Evolutionary conservation across 2,113 vertebrate genomes (phyloP).

Genomic region (Rhinogobius similis): DNA sequence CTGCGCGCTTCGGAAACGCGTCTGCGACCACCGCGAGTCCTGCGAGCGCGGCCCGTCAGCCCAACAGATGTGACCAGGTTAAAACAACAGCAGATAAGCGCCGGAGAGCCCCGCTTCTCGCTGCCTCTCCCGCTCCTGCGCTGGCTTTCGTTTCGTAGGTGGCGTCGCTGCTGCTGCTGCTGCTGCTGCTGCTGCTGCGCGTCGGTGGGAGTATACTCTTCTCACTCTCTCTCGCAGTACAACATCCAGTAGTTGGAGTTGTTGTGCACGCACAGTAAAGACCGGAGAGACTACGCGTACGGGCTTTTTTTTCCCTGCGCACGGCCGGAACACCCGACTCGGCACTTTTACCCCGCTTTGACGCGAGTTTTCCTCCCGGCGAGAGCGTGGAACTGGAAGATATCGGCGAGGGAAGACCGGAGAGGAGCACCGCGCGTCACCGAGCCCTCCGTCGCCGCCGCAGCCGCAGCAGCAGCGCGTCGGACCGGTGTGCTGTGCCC

Average conservation of each 20-base stretch:
- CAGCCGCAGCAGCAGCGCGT: constrained; percentile 30
- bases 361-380: constrained; percentile 15
- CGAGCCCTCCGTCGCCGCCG: not conserved
- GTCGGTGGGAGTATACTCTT: constrained; percentile 72
- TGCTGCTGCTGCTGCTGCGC: constrained; percentile 2
- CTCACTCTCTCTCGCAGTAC: constrained; percentile 67
- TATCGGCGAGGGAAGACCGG: too few species aligned
- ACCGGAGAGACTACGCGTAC: constrained; percentile 20
- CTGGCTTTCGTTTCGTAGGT: constrained; percentile 3
- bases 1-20: constrained; percentile 41
- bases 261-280: constrained; percentile 48
- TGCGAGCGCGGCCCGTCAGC: constrained; percentile 19
- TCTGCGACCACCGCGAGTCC: too few species aligned
- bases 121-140: constrained; percentile 21
- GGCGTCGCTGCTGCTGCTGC: constrained; percentile 23
- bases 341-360: constrained; percentile 46
- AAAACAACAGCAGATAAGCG: constrained; percentile 64
- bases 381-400: not conserved
- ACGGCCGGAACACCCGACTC: too few species aligned
- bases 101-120: not conserved
- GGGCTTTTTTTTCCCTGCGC: too few species aligned
- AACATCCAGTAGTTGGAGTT: constrained; percentile 79
- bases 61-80: constrained; percentile 71
- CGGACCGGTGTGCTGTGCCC: constrained; percentile 41
- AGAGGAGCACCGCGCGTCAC: not conserved